These are phyloP conservation scores for Lagodon rhomboides DNA, from an alignment of 2,797 vertebrate species.

Conservation along the genomic window DNA sequence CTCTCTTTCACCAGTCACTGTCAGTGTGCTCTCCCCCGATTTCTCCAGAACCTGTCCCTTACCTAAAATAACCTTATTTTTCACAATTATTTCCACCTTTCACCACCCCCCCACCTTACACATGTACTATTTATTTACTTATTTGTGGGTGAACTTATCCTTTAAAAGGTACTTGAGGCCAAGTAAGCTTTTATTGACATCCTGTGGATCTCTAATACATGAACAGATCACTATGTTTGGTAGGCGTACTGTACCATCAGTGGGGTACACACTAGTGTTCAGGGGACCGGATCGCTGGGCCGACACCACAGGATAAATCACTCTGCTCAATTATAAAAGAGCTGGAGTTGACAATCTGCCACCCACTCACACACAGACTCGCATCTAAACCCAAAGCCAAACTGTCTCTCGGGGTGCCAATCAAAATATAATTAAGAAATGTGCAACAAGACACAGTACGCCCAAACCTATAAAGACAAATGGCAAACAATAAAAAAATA, in stretches of 20 bases:
- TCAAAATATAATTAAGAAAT: constrained; percentile 37
- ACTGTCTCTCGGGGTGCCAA: not conserved
- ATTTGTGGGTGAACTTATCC: no score
- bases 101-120: no score
- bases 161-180: no score
- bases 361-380: not conserved
- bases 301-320: constrained; percentile 15
- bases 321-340: constrained; percentile 34
- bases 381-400: constrained; percentile 1
- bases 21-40: no score
- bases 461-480: constrained; percentile 56
- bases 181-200: not conserved
- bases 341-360: constrained; percentile 1
- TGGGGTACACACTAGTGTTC: not conserved
- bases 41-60: no score
- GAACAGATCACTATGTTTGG: not conserved
- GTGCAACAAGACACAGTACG: constrained; percentile 36
- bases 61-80: no score
- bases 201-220: not conserved
- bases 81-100: no score
- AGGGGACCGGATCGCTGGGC: not conserved
- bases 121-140: no score
- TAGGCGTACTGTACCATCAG: no score
- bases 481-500: constrained; percentile 57
- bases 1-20: no score